These are phyloP conservation scores for Chrysochloris asiatica DNA, from an alignment of 2,113 vertebrate genomes.

Conservation along the genomic window DNA sequence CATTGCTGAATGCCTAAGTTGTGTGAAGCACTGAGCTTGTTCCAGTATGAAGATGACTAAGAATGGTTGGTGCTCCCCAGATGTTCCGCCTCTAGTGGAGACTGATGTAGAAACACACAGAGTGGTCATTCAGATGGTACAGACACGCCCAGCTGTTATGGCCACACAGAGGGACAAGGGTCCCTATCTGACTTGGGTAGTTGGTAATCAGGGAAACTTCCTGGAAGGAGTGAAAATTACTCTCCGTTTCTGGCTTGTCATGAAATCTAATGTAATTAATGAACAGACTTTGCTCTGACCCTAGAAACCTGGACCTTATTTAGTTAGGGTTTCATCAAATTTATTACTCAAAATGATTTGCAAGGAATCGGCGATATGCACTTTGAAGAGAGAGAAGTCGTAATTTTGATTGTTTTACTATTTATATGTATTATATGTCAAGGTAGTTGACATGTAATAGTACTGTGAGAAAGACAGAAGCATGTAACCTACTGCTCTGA, in stretches of 20 bases:
- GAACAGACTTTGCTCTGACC: neutral
- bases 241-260: neutral
- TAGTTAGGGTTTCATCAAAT: neutral
- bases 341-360: conserved; percentile 5
- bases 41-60: neutral
- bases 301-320: neutral
- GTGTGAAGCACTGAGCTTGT: neutral
- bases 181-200: neutral
- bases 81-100: neutral
- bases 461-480: neutral
- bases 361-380: neutral
- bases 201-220: neutral
- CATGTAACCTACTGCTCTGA: too few relatives aligned
- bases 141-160: neutral
- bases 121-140: neutral
- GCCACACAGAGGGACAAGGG: neutral
- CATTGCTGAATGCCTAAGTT: neutral
- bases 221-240: neutral
- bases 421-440: neutral
- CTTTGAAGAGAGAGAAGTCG: neutral
- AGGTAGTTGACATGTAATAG: too few relatives aligned
- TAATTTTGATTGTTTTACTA: neutral
- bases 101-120: neutral
- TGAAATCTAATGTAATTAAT: neutral
- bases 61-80: neutral